Evolutionary conservation across 2,113 vertebrate species (phyloP), one percentile per base, ranked within the genome.

Genomic region (Cichladusa arquata): DNA sequence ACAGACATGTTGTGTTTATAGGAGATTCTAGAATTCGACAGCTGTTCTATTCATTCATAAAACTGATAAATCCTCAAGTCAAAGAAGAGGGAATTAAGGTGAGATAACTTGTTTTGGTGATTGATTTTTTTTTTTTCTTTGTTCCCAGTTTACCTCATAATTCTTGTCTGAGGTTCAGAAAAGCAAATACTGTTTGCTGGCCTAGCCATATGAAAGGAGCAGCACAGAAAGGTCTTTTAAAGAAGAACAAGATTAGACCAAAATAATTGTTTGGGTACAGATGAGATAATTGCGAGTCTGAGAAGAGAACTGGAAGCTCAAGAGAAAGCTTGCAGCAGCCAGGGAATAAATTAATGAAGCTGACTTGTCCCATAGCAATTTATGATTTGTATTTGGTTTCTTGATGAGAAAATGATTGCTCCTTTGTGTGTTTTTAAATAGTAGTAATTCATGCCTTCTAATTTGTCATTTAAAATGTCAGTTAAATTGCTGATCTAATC

Each of bases 21-120:
- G 99, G 99, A 84, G 99, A 99, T 96, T 99, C 99, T 93, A 98
- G 99, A 97, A 99, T 99, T 93, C 98, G 99, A 67, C 99, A 99
- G 84, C 97, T 99, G 11, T 99, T 99, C 96, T 99, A 99, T 95
- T 98, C 99, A 42, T 99, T 99, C 95, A 90, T 99, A 95, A 99
- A 99, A 97, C 98, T 99, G 81, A 98, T 99, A 86, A 98, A 99
- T 88, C 98, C 99, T 44, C 98, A 98, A 61, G 95, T 97, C 91
- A 99, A 97, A 97, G 99, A 99, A 96, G 98, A 99, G 94, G 99
- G 98, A 96, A 99, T 97, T 95, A 99, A 99, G 99, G 99, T 99
- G 97, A 94, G 91, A 69, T 15, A 36, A 7, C 47, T 94, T 88
- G 24, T 64, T 86, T 81, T 77, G 23, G 24, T 76, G 19, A n/a